Evolutionary conservation across 2,797 vertebrate genomes (phyloP).

Genomic region (Sebastes vulpes): DNA sequence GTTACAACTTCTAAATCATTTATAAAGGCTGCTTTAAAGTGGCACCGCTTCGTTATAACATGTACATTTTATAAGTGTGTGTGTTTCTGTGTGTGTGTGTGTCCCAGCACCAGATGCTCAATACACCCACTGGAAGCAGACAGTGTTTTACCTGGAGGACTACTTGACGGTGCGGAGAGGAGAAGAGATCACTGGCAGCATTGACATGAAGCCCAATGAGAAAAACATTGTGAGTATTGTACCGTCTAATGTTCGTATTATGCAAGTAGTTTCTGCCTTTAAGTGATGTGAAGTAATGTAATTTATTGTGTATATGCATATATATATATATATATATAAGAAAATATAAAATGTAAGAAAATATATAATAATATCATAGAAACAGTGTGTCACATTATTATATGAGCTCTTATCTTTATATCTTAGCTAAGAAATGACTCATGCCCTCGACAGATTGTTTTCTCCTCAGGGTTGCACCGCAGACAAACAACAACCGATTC

Average conservation of each 20-base stretch:
- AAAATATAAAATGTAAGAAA: background rate
- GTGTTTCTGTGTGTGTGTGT: conserved; percentile 25
- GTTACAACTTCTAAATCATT: background rate
- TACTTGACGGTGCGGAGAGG: conserved; percentile 96
- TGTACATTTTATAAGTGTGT: background rate
- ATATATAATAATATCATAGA: background rate
- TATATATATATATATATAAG: too few species aligned
- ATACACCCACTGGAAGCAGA: conserved; percentile 99
- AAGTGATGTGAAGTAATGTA: background rate
- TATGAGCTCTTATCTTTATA: background rate
- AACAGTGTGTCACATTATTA: background rate
- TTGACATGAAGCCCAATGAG: conserved; percentile 96
- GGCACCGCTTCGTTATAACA: background rate
- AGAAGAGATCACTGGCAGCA: conserved; percentile 94
- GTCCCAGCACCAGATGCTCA: conserved; percentile 93
- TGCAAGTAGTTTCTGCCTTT: background rate
- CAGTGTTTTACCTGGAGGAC: conserved; percentile 98
- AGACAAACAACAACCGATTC: conserved; percentile 52
- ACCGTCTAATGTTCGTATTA: background rate
- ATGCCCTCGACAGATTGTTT: conserved; percentile 32
- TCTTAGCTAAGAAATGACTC: background rate
- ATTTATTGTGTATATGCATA: background rate
- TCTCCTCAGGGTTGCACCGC: conserved; percentile 13
- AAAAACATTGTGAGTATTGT: conserved; percentile 93
- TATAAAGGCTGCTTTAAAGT: background rate